These are phyloP conservation scores for Monopis laevigella DNA, from an alignment of 2,888 invertebrate species.

Conservation along the genomic window DNA sequence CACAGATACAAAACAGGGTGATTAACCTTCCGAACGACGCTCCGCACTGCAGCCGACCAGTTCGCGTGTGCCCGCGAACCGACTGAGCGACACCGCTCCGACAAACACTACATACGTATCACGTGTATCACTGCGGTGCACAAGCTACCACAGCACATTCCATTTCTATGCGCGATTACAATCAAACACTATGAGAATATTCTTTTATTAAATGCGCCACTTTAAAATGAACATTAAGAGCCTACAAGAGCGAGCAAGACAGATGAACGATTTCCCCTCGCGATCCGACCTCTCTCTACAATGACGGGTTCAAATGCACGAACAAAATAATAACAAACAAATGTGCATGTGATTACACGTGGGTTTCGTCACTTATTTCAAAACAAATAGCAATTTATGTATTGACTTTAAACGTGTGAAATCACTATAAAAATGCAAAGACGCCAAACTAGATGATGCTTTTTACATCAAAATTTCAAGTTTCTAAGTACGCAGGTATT, in stretches of 20 bases:
- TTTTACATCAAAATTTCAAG: slow-evolving; percentile 50
- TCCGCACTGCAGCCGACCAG: slow-evolving; percentile 51
- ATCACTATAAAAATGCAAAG: not conserved
- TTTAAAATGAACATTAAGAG: slow-evolving; percentile 20
- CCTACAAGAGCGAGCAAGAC: slow-evolving; percentile 41
- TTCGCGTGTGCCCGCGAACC: slow-evolving; percentile 44
- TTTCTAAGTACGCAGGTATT: slow-evolving; percentile 35
- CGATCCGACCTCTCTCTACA: slow-evolving; percentile 44
- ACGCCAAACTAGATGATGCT: not conserved
- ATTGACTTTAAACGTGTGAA: no score
- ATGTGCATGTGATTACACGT: slow-evolving; percentile 71
- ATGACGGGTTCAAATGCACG: slow-evolving; percentile 69
- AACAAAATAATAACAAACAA: slow-evolving; percentile 80
- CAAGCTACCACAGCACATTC: slow-evolving; percentile 34
- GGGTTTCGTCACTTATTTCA: slow-evolving; percentile 54
- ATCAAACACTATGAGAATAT: slow-evolving; percentile 25
- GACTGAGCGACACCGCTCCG: slow-evolving; percentile 53
- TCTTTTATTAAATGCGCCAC: slow-evolving; percentile 30
- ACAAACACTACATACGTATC: slow-evolving; percentile 25
- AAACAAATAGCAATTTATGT: slow-evolving; percentile 1
- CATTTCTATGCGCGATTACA: slow-evolving; percentile 42
- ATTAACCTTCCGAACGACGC: slow-evolving; percentile 44
- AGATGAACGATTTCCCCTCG: slow-evolving; percentile 47
- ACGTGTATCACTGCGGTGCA: slow-evolving; percentile 40
- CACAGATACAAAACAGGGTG: slow-evolving; percentile 28